Evolutionary conservation across 2,797 vertebrate species (phyloP).

Genomic region (Darevskia nairensis): DNA sequence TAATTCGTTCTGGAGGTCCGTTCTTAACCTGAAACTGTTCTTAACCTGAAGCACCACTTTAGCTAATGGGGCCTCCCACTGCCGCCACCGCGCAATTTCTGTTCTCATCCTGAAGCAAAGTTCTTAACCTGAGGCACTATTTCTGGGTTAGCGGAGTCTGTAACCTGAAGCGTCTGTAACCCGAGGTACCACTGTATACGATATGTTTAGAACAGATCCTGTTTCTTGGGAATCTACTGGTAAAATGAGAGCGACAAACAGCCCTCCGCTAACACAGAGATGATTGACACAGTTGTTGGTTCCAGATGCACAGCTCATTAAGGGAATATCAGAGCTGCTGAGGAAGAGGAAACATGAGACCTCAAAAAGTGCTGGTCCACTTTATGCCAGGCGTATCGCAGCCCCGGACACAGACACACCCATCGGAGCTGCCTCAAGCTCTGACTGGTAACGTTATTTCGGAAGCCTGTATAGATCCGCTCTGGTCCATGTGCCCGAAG

Average conservation of each 20-base stretch:
- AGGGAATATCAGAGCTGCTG: slow-evolving; percentile 56
- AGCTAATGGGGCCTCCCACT: no score
- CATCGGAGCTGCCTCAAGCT: slow-evolving; percentile 32
- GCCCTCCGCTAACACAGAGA: slow-evolving; percentile 31
- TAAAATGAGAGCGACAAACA: slow-evolving; percentile 40
- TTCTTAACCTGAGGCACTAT: no score
- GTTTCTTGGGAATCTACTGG: slow-evolving; percentile 40
- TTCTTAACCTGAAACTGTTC: no score
- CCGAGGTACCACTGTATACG: background rate
- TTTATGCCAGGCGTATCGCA: slow-evolving; percentile 21
- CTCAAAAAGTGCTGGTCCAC: slow-evolving; percentile 14
- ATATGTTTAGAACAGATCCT: slow-evolving; percentile 48
- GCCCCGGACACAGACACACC: background rate
- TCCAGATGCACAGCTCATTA: slow-evolving; percentile 59
- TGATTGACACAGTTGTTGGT: slow-evolving; percentile 54
- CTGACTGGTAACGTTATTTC: slow-evolving; percentile 50
- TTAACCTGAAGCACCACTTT: no score
- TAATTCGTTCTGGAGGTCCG: no score
- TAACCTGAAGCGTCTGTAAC: no score
- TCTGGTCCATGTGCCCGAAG: slow-evolving; percentile 33
- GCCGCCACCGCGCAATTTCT: no score
- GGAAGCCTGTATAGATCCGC: background rate
- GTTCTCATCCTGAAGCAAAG: no score
- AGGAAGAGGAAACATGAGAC: slow-evolving; percentile 55
- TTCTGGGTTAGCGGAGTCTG: no score